Conservation (phyloP, 2,113 vertebrate genomes). For the Apodemus speciosus region DNA sequence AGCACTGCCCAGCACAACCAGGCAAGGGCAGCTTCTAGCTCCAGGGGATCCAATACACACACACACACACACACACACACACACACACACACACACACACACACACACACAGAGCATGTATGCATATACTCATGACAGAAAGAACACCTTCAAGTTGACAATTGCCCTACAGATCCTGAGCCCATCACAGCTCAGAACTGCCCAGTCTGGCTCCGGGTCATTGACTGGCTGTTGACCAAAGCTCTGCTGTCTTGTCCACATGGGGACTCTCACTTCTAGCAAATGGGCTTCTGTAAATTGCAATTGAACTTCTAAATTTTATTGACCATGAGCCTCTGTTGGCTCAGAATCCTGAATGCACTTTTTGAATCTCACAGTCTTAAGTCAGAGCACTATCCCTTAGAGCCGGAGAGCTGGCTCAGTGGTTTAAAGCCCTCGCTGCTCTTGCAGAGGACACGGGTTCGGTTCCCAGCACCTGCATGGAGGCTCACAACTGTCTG, state of each 20-base stretch:
- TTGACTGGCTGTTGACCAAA: background rate
- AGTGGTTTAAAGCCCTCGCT: background rate
- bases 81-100: no score
- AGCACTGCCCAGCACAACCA: background rate
- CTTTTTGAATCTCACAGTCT: background rate
- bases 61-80: no score
- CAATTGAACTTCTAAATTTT: background rate
- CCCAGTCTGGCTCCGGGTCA: background rate
- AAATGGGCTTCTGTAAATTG: background rate
- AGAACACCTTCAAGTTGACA: no score
- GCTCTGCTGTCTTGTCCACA: background rate
- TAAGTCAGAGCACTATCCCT: background rate
- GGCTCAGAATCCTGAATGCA: background rate
- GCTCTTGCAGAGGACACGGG: background rate
- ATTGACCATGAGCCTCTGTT: background rate
- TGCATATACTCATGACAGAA: no score
- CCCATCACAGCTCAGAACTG: background rate
- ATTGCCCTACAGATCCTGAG: no score
- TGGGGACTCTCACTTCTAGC: background rate
- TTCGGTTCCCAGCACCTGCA: background rate
- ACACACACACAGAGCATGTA: no score
- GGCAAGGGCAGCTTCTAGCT: background rate
- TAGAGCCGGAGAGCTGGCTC: background rate
- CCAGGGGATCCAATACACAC: no score
- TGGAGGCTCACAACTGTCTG: background rate